A percentile compares a stretch with the other conserved stretches of the same genome.
Evolutionary conservation across 2,888 invertebrate genomes (phyloP).

Genomic region (Mesorhabditis sp.): DNA sequence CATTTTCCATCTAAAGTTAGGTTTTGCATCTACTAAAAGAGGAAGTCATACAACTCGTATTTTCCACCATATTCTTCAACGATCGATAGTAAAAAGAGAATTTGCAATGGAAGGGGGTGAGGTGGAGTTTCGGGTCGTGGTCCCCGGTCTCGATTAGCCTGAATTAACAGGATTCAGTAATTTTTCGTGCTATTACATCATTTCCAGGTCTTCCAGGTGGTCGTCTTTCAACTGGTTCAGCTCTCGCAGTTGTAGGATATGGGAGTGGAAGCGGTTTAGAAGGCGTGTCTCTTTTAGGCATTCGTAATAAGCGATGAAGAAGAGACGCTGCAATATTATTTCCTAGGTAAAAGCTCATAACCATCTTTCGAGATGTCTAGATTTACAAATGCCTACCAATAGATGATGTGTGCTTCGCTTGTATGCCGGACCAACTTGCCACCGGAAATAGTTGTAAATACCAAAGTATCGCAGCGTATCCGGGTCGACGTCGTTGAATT

Average conservation of each 20-base stretch:
- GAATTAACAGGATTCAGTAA: background rate
- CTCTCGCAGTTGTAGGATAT: background rate
- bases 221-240: background rate
- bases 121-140: background rate
- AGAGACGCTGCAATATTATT: background rate
- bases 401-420: background rate
- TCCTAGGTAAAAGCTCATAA: background rate
- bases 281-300: background rate
- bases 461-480: background rate
- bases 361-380: too few species aligned
- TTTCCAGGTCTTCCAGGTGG: background rate
- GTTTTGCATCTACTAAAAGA: too few species aligned
- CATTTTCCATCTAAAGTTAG: too few species aligned
- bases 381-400: background rate
- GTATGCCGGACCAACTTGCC: background rate
- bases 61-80: background rate
- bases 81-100: background rate
- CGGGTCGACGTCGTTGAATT: background rate
- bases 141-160: background rate
- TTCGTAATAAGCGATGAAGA: background rate
- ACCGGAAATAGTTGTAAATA: background rate
- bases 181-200: background rate
- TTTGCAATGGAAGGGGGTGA: background rate
- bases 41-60: too few species aligned
- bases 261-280: background rate